A percentile compares a stretch with the other conserved stretches of the same genome.
These are phyloP conservation scores for Myathropa florea DNA, from an alignment of 2,888 invertebrate genomes.

Conservation along the genomic window DNA sequence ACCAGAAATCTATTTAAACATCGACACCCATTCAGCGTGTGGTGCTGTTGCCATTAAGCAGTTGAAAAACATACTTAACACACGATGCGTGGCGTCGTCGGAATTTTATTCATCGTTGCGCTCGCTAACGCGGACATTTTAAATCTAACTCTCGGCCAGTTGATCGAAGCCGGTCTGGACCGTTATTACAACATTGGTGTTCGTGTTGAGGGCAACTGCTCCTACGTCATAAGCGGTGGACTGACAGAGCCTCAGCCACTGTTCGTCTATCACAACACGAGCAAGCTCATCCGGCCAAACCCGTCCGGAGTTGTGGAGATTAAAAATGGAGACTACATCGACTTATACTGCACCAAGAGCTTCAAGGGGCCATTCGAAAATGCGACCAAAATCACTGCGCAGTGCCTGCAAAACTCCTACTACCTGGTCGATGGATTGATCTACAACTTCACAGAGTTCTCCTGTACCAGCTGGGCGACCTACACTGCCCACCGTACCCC, in stretches of 20 bases:
- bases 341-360: slow-evolving; percentile 75
- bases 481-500: slow-evolving; percentile 75
- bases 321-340: slow-evolving; percentile 73
- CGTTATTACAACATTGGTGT: slow-evolving; percentile 7
- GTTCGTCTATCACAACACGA: slow-evolving; percentile 80
- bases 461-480: slow-evolving; percentile 76
- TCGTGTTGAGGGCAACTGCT: slow-evolving; percentile 70
- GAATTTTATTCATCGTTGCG: background rate
- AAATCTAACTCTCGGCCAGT: slow-evolving; percentile 23
- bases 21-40: background rate
- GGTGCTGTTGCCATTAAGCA: background rate
- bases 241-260: slow-evolving; percentile 83
- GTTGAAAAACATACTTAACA: background rate
- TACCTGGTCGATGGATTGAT: slow-evolving; percentile 74
- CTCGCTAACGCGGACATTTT: slow-evolving; percentile 7
- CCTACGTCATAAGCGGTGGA: slow-evolving; percentile 74
- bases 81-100: slow-evolving; percentile 20
- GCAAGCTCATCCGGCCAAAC: slow-evolving; percentile 75
- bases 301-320: slow-evolving; percentile 73
- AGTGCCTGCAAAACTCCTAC: slow-evolving; percentile 74
- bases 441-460: slow-evolving; percentile 76
- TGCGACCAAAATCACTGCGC: slow-evolving; percentile 72
- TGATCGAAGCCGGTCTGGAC: background rate
- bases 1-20: slow-evolving; percentile 24
- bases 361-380: slow-evolving; percentile 66